Evolutionary conservation across 2,888 invertebrate genomes (phyloP), one percentile per base, ranked within the genome.

Genomic region (Megaustenia siamemsis): DNA sequence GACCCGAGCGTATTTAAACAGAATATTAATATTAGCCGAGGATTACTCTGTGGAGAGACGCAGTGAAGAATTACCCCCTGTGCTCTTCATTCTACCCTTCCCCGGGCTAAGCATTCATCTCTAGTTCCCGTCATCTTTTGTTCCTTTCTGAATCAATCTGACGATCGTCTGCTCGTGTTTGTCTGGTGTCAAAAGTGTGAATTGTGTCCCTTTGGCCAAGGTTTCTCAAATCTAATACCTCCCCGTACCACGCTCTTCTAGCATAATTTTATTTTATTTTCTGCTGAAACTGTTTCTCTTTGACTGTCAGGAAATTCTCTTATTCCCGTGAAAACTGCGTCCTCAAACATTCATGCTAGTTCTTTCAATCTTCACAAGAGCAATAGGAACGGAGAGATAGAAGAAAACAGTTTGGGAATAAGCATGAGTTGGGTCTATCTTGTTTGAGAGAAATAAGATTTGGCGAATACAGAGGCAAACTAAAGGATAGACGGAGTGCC

Each of bases 131-230:
- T 80, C 69, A 69, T 69, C 69, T 69, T 80, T 80, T 80, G 80
- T 80, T 18, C 80, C 35, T 53, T 80, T 80, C 80, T 69, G 80
- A 69, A 80, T 80, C 80, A 80, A 80, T 80, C 80, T 68, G 80
- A 35, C 28, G 68, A 68, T 68, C 45, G 79, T 68, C 79, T 79
- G 68, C 69, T 40, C 69, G 12, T 80, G 80, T 80, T 80, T 80
- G 53, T 40, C 38, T 53, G 15, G 80, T 80, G 80, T 80, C 80
- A 69, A 80, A 79, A 69, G 80, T 69, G 80, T 69, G 80, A 69
- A 80, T 80, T 45, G 80, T 69, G 45, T 68, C 66, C 80, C 28
- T 53, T 80, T 38, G 80, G 80, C 43, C 43, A 35, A 35, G 32
- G 24, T 63, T 75, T 56, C 56, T 32, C 49, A 75, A 49, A 8